Evolutionary conservation across 2,113 vertebrate species (phyloP).

Genomic region (Triplophysa tibetana): DNA sequence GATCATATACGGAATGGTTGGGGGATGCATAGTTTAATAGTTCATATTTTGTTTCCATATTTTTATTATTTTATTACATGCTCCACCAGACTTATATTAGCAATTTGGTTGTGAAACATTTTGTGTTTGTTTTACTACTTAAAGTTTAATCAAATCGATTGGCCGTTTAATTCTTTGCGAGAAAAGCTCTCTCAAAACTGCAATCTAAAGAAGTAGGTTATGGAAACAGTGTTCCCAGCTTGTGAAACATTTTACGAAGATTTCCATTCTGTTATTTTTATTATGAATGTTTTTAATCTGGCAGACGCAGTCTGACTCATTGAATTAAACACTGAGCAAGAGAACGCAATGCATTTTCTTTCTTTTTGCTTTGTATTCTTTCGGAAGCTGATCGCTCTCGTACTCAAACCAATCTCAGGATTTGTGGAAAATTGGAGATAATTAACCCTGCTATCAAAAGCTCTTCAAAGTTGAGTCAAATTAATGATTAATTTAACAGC

Average conservation of each 20-base stretch:
- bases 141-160: constrained; percentile 4
- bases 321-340: constrained; percentile 12
- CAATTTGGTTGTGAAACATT: neutral
- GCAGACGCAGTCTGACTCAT: neutral
- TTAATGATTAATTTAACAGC: constrained; percentile 71
- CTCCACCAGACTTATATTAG: neutral
- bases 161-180: neutral
- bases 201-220: neutral
- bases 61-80: too few relatives aligned
- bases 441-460: constrained; percentile 61
- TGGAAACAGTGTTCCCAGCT: constrained; percentile 4
- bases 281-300: constrained; percentile 11
- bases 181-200: neutral
- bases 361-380: constrained; percentile 36
- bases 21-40: too few relatives aligned
- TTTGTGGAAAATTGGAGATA: constrained; percentile 68
- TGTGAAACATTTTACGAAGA: constrained; percentile 6
- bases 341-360: constrained; percentile 22
- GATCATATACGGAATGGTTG: too few relatives aligned
- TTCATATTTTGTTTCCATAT: too few relatives aligned
- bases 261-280: constrained; percentile 12
- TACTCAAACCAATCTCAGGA: constrained; percentile 58
- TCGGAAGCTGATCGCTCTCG: constrained; percentile 46
- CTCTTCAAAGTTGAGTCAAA: constrained; percentile 60
- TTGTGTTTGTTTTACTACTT: neutral